A percentile compares a stretch with the other conserved stretches of the same genome.
Evolutionary conservation across 2,888 invertebrate genomes (phyloP).

Genomic region (Minunthozetes semirufus): DNA sequence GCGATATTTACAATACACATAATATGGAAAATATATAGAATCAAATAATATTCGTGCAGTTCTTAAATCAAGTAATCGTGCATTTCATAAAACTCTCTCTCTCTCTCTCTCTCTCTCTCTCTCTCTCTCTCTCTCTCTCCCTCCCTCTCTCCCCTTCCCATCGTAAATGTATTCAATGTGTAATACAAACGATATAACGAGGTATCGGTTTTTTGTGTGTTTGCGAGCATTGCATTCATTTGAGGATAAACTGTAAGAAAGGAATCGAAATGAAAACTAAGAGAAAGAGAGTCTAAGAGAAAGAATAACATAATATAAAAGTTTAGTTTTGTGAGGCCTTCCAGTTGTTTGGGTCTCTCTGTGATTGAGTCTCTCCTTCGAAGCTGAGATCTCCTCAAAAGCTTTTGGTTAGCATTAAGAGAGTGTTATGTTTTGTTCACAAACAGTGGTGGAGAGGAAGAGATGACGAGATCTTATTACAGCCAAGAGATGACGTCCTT

Average conservation of each 20-base stretch:
- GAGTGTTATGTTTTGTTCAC: background rate
- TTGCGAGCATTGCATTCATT: background rate
- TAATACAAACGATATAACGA: background rate
- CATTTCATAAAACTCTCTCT: constrained; percentile 7
- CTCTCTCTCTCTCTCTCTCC: constrained; percentile 24
- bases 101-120: constrained; percentile 26
- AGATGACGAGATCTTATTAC: background rate
- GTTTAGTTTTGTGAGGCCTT: background rate
- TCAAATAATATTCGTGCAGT: background rate
- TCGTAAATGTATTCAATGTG: background rate
- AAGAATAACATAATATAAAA: background rate
- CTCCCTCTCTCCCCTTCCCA: constrained; percentile 23
- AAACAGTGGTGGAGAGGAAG: background rate
- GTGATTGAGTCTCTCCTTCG: background rate
- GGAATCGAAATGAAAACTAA: background rate
- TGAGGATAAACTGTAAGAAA: background rate
- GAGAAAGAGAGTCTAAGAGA: background rate
- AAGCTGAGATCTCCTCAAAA: background rate
- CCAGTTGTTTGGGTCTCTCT: background rate
- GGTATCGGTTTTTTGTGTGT: background rate
- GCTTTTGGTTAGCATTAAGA: background rate
- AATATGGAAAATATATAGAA: background rate
- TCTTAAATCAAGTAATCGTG: background rate
- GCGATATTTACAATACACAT: background rate
- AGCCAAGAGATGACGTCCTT: constrained; percentile 14